Conservation (phyloP, 2,113 vertebrate species). For the Tyrannus savana region DNA sequence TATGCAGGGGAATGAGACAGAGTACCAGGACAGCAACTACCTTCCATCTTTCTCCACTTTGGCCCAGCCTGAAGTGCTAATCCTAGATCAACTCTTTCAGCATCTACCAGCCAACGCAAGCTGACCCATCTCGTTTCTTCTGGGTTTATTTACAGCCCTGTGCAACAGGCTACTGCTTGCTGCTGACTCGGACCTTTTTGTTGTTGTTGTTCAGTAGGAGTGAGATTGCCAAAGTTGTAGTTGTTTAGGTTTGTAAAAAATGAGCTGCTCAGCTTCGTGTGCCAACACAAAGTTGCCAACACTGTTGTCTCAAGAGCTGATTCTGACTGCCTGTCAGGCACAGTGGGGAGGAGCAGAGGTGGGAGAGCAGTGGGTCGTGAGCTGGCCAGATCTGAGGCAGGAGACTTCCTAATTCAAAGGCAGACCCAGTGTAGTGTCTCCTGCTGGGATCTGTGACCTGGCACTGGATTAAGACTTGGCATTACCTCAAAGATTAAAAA, state of each 20-base stretch:
- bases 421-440: background rate
- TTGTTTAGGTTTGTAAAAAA: background rate
- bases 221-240: background rate
- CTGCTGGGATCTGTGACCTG: background rate
- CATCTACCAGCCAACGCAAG: background rate
- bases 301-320: background rate
- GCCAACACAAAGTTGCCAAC: background rate
- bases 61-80: background rate
- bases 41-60: background rate
- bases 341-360: accelerated
- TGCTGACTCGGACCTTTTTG: background rate
- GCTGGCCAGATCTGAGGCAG: background rate
- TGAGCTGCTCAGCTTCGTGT: background rate
- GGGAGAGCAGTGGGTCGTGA: background rate
- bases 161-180: background rate
- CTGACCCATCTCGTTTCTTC: background rate
- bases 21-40: background rate
- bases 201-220: background rate
- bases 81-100: background rate
- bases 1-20: background rate
- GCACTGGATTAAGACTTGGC: background rate
- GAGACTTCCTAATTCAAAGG: background rate
- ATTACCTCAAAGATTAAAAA: background rate
- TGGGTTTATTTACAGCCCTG: background rate
- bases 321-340: background rate